Percentiles rank a stretch among this genome's conserved stretches.
These are phyloP conservation scores for Eriocheir sinensis DNA, from an alignment of 1,140 invertebrate genomes.

Conservation along the genomic window DNA sequence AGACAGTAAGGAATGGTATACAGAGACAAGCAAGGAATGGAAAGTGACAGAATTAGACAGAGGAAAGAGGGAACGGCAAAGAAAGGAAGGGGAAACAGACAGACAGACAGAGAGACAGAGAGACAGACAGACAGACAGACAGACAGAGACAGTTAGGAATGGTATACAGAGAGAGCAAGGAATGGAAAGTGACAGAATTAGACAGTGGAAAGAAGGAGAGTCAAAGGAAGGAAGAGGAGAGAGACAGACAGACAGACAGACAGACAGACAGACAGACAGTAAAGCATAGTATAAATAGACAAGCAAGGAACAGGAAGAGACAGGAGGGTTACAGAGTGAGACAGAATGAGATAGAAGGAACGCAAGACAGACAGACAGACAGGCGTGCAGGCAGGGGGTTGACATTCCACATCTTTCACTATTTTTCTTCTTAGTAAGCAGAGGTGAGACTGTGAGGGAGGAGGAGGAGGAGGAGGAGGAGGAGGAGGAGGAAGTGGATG, in stretches of 20 bases:
- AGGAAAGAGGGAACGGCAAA: not conserved
- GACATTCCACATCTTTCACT: not conserved
- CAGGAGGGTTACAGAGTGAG: not conserved
- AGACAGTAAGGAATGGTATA: not conserved
- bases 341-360: not conserved
- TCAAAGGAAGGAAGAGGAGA: not conserved
- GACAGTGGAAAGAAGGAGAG: not conserved
- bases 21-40: not conserved
- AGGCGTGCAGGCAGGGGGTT: not conserved
- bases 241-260: not conserved
- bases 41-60: not conserved
- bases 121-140: not conserved
- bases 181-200: not conserved
- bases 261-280: not conserved
- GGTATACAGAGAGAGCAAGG: too few relatives aligned
- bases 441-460: not conserved
- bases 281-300: too few relatives aligned
- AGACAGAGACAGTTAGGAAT: too few relatives aligned
- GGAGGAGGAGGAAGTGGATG: not conserved
- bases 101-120: not conserved
- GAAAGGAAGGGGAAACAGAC: not conserved
- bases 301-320: not conserved
- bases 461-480: not conserved
- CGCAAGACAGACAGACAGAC: not conserved
- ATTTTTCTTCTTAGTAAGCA: constrained; percentile 6